phyloP scores from a whole-genome alignment of 2,113 vertebrate species.

The Carassius gibelio region DNA sequence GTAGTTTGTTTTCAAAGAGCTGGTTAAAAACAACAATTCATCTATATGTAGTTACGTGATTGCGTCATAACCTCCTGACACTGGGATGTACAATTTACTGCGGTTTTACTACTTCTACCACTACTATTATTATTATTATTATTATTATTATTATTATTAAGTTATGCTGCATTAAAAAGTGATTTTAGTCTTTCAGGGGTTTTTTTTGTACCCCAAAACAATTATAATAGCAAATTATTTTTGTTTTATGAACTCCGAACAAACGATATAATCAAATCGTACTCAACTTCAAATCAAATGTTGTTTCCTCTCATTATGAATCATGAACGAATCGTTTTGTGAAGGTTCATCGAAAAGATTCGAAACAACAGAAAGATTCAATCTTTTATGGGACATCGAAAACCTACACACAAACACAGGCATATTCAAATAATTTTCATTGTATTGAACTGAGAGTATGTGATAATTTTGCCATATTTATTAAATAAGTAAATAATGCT shows the following conservation, averaged over 20 bases:
- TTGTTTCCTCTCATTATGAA: not conserved
- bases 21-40: not conserved
- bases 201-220: no score
- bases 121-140: no score
- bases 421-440: not conserved
- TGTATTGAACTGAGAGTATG: not conserved
- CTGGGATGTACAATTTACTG: not conserved
- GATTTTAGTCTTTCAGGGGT: no score
- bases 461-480: not conserved
- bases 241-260: not conserved
- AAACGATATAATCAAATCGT: not conserved
- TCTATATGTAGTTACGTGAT: not conserved
- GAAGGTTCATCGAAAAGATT: not conserved
- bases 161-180: no score
- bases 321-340: not conserved
- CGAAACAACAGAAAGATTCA: not conserved
- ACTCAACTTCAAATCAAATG: not conserved
- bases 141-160: no score
- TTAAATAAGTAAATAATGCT: not conserved
- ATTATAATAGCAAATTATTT: not conserved
- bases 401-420: not conserved
- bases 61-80: not conserved
- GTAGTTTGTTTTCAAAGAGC: not conserved
- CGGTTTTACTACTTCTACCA: no score
- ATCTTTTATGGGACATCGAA: not conserved